Conservation (phyloP, 2,113 vertebrate species). For the Neopipo cinnamomea region DNA sequence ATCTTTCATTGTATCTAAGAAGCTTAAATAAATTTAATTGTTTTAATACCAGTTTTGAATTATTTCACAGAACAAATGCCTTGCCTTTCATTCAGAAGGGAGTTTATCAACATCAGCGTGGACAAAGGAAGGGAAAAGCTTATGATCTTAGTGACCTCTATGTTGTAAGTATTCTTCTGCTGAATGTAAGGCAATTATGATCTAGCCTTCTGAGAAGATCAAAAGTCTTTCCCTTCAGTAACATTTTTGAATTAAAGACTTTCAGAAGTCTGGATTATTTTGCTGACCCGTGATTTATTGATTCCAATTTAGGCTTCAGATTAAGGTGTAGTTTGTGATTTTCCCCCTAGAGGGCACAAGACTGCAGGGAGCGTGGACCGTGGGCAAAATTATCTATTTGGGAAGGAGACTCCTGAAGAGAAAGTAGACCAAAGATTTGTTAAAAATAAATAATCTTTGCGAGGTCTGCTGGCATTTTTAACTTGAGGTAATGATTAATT, state of each 20-base stretch:
- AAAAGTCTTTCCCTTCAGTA: neutral
- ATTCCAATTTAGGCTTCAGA: neutral
- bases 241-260: neutral
- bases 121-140: slow-evolving; percentile 67
- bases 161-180: slow-evolving; percentile 63
- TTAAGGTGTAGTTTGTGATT: neutral
- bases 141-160: slow-evolving; percentile 75
- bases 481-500: neutral
- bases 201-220: neutral
- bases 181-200: neutral
- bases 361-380: neutral
- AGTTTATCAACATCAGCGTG: slow-evolving; percentile 72
- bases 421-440: neutral
- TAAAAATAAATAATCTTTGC: neutral
- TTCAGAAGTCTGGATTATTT: neutral
- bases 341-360: slow-evolving; percentile 16
- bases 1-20: neutral
- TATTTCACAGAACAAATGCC: slow-evolving; percentile 72
- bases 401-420: neutral
- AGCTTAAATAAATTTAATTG: neutral
- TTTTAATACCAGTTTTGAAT: neutral
- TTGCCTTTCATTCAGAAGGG: slow-evolving; percentile 80
- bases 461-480: neutral
- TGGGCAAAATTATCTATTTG: accelerated
- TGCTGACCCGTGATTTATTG: neutral